A percentile compares a stretch with the other conserved stretches of the same genome.
Conservation (phyloP, 2,113 vertebrate genomes). For the Tragelaphus strepsiceros region DNA sequence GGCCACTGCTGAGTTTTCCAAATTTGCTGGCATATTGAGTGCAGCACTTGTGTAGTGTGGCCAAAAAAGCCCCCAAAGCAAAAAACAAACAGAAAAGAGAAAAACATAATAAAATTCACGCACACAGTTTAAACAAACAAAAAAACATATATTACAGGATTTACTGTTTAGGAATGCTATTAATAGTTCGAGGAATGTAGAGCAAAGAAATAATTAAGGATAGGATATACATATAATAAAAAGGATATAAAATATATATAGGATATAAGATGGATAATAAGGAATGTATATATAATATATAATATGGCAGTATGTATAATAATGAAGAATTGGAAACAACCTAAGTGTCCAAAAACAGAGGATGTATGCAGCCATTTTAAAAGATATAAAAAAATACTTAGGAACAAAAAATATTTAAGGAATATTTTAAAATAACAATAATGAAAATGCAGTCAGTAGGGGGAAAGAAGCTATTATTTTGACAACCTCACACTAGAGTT, state of each 20-base stretch:
- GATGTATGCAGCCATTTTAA: background rate
- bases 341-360: background rate
- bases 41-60: too few relatives aligned
- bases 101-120: background rate
- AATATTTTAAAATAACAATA: background rate
- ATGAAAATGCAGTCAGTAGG: background rate
- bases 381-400: background rate
- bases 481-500: background rate
- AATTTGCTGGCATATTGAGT: too few relatives aligned
- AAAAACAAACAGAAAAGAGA: background rate
- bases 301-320: background rate
- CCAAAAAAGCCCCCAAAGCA: background rate
- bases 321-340: background rate
- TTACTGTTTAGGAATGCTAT: background rate
- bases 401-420: background rate
- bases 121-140: background rate
- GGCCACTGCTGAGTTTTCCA: too few relatives aligned
- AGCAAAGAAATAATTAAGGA: background rate
- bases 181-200: background rate
- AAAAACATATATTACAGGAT: background rate
- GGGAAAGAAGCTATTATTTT: background rate
- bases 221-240: background rate
- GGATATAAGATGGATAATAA: background rate
- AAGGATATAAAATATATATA: background rate
- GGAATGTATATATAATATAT: background rate